A percentile compares a stretch with the other conserved stretches of the same genome.
These are phyloP conservation scores for Dipodomys merriami DNA, from an alignment of 2,113 vertebrate species.

Conservation along the genomic window DNA sequence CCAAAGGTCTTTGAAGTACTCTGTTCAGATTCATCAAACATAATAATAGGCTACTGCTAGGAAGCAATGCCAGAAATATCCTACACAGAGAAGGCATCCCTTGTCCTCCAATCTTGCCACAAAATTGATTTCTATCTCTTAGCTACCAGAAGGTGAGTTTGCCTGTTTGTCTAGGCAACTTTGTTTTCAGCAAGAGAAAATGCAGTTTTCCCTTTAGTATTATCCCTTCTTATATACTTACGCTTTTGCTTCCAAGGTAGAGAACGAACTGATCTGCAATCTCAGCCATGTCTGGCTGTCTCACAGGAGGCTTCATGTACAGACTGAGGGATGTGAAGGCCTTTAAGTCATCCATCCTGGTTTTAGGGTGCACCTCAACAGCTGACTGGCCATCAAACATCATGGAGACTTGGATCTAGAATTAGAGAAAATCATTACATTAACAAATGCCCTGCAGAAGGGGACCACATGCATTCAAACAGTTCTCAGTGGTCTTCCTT, in stretches of 20 bases:
- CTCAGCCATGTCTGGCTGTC: conserved; percentile 87
- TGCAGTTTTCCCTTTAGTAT: background rate
- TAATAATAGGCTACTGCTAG: conserved; percentile 19
- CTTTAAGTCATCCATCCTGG: conserved; percentile 92
- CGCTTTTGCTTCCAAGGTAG: conserved; percentile 95
- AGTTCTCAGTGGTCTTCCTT: background rate
- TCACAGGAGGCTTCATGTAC: conserved; percentile 89
- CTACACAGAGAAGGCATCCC: background rate
- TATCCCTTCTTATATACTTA: conserved; percentile 82
- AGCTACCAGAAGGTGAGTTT: background rate
- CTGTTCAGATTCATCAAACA: conserved; percentile 25
- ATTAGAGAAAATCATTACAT: conserved; percentile 64
- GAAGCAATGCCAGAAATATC: background rate
- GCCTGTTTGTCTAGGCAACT: background rate
- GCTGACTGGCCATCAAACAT: conserved; percentile 95
- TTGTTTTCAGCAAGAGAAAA: conserved; percentile 3
- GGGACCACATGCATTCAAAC: background rate
- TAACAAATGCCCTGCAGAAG: conserved; percentile 47
- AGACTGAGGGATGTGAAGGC: conserved; percentile 95
- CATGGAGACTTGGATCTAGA: conserved; percentile 97
- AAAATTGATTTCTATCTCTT: background rate
- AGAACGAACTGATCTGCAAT: conserved; percentile 94
- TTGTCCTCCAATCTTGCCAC: background rate
- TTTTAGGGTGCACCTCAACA: conserved; percentile 93
- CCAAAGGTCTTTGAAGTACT: conserved; percentile 25